Conservation (phyloP, 2,113 vertebrate species). For the Gymnorhina tibicen region DNA sequence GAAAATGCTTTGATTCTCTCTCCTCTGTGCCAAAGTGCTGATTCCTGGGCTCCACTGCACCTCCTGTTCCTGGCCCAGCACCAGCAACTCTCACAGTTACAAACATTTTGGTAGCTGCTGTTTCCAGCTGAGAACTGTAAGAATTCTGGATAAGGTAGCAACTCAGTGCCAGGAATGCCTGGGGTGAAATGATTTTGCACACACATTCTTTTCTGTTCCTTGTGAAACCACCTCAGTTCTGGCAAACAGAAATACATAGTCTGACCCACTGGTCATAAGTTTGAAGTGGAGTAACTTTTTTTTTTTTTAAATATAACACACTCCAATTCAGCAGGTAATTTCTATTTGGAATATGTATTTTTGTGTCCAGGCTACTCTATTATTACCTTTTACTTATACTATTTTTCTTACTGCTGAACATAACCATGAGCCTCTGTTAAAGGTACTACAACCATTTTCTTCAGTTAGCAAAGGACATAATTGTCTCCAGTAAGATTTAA, state of each 20-base stretch:
- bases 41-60: not conserved
- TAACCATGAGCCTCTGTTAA: not conserved
- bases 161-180: not conserved
- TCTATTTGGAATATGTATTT: not conserved
- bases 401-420: not conserved
- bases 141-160: not conserved
- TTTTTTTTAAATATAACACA: not conserved
- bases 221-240: not conserved
- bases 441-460: not conserved
- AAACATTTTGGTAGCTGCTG: not conserved
- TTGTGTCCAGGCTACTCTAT: not conserved
- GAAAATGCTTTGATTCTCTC: not conserved
- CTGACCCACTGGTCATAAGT: not conserved
- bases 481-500: slow-evolving; percentile 26
- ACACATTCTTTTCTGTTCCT: not conserved
- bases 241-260: not conserved
- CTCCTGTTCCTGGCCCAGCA: not conserved
- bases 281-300: not conserved
- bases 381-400: not conserved
- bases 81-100: not conserved
- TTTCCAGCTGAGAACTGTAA: not conserved
- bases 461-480: not conserved
- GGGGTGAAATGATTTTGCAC: not conserved
- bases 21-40: not conserved
- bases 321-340: not conserved